phyloP scores from a whole-genome alignment of 2,113 vertebrate species.

The Felis chaus region DNA sequence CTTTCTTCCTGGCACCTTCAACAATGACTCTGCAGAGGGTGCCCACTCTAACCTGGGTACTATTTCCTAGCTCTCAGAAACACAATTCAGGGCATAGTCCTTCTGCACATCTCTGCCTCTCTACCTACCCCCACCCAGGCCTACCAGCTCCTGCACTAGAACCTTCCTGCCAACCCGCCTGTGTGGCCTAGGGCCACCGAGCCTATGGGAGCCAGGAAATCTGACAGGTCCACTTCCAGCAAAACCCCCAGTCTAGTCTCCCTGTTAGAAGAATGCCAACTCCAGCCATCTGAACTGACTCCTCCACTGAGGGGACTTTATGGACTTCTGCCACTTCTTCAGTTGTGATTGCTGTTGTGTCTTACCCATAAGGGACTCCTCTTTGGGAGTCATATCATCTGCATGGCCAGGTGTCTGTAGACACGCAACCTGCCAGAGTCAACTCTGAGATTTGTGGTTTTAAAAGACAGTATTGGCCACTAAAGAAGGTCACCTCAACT shows the following conservation, averaged over 20 bases:
- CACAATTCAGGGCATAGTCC: accelerated
- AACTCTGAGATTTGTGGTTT: slow-evolving; percentile 21
- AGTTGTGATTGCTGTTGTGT: background rate
- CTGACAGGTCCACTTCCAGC: background rate
- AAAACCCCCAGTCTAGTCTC: background rate
- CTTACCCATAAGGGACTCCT: background rate
- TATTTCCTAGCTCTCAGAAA: background rate
- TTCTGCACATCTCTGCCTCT: background rate
- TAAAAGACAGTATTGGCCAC: background rate
- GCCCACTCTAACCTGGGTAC: too few species aligned
- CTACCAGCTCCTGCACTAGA: background rate
- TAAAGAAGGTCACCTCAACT: background rate
- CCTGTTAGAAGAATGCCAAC: background rate
- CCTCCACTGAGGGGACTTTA: background rate
- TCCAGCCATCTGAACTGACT: background rate
- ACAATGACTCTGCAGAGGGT: background rate
- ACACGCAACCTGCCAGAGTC: background rate
- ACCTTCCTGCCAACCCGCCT: background rate
- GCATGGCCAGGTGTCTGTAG: background rate
- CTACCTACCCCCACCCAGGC: background rate
- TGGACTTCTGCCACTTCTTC: background rate
- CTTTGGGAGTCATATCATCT: background rate
- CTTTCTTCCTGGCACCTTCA: background rate
- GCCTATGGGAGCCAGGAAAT: background rate
- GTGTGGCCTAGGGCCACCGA: background rate